A percentile compares a stretch with the other conserved stretches of the same genome.
Evolutionary conservation across 2,113 vertebrate genomes (phyloP).

Genomic region (Genyomyrus donnyi): DNA sequence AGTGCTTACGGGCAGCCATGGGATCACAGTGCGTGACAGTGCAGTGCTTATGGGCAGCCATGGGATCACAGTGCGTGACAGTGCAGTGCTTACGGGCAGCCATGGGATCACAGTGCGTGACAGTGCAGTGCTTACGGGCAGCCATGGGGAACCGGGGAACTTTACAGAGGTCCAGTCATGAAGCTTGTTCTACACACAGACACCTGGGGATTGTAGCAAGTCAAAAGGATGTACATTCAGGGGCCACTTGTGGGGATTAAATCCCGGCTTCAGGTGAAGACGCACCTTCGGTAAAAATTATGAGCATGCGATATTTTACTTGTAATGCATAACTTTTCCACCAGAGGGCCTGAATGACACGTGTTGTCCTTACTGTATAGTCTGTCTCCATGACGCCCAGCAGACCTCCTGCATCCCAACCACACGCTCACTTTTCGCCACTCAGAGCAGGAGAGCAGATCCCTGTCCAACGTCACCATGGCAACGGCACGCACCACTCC

Average conservation of each 20-base stretch:
- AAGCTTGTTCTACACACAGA: neutral
- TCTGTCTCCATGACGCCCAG: neutral
- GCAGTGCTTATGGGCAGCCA: too few relatives aligned
- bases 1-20: too few relatives aligned
- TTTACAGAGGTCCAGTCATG: neutral
- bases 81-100: too few relatives aligned
- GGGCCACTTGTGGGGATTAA: neutral
- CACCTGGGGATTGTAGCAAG: neutral
- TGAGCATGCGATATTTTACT: neutral
- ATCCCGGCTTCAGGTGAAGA: neutral
- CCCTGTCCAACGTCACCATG: slow-evolving; percentile 40
- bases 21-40: too few relatives aligned
- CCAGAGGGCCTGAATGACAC: neutral
- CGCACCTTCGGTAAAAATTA: neutral
- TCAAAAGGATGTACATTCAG: neutral
- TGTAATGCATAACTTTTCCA: neutral
- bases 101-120: too few relatives aligned
- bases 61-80: too few relatives aligned
- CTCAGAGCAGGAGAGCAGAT: slow-evolving; percentile 18
- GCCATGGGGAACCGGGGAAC: neutral
- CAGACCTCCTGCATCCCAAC: neutral
- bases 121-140: too few relatives aligned
- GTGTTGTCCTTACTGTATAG: neutral
- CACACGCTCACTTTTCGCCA: slow-evolving; percentile 29
- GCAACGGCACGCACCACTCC: slow-evolving; percentile 33